These are phyloP conservation scores for Meloidogyne chitwoodi DNA, from an alignment of 1,140 invertebrate species.

Conservation along the genomic window DNA sequence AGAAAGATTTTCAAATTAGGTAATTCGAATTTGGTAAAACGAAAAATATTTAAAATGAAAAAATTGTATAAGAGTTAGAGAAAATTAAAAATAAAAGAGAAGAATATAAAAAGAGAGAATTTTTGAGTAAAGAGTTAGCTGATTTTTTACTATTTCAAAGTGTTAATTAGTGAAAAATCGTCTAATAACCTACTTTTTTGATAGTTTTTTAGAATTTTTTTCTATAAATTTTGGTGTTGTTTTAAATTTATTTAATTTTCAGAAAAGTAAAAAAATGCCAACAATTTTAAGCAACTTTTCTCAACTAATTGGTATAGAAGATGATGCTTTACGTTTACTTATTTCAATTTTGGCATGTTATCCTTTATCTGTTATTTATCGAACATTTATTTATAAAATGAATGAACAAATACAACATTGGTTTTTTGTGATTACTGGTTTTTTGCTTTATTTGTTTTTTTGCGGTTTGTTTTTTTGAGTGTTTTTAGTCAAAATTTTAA, in stretches of 20 bases:
- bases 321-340: conserved; percentile 44
- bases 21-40: too few relatives aligned
- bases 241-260: too few relatives aligned
- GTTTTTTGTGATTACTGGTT: conserved; percentile 32
- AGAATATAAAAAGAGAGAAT: too few relatives aligned
- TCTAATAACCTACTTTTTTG: too few relatives aligned
- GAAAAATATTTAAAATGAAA: too few relatives aligned
- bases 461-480: conserved; percentile 32
- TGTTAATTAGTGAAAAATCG: too few relatives aligned
- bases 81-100: too few relatives aligned
- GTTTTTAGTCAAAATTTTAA: background rate
- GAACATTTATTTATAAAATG: conserved; percentile 46
- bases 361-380: conserved; percentile 39
- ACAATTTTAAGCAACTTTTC: background rate
- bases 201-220: background rate
- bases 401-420: conserved; percentile 28
- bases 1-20: too few relatives aligned
- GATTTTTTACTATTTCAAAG: too few relatives aligned
- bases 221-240: too few relatives aligned
- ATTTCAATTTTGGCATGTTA: conserved; percentile 42
- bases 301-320: conserved; percentile 1
- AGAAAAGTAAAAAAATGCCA: background rate
- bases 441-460: conserved; percentile 45
- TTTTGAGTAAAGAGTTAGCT: too few relatives aligned
- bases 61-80: too few relatives aligned